Evolutionary conservation across 2,797 vertebrate genomes (phyloP).

Genomic region (Hipposideros larvatus): DNA sequence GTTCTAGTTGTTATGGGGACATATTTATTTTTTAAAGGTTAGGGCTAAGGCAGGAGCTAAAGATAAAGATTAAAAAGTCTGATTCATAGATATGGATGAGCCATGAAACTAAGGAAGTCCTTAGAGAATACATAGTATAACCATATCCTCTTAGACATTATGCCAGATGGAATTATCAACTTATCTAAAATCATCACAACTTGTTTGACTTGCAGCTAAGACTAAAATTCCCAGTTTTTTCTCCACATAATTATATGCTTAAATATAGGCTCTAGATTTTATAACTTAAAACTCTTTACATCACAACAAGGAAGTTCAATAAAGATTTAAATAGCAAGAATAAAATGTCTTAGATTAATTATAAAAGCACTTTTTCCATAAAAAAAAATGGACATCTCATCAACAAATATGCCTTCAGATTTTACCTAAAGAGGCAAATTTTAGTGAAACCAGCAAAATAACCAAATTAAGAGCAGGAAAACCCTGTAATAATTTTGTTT

Average conservation of each 20-base stretch:
- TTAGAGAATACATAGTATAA: not conserved
- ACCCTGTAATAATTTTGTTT: not conserved
- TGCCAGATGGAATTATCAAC: not conserved
- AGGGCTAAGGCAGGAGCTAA: not conserved
- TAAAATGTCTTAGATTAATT: constrained; percentile 11
- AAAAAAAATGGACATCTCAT: not conserved
- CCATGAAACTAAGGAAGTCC: not conserved
- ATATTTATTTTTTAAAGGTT: not conserved
- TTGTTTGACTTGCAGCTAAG: not conserved
- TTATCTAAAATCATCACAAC: not conserved
- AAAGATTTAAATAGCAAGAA: constrained; percentile 7
- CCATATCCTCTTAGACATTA: not conserved
- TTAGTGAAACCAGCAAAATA: not conserved
- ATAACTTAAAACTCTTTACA: not conserved
- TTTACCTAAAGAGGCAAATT: not conserved
- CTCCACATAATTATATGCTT: not conserved
- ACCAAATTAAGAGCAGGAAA: not conserved
- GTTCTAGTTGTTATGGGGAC: not conserved
- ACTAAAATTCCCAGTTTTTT: not conserved
- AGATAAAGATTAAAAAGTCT: not conserved
- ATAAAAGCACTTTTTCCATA: not conserved
- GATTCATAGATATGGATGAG: not conserved
- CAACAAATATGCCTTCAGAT: not conserved
- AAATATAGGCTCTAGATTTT: not conserved
- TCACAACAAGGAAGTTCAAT: not conserved